Evolutionary conservation across 2,113 vertebrate genomes (phyloP), one percentile per base, ranked within the genome.

Genomic region (Andinoacara biseriatus): DNA sequence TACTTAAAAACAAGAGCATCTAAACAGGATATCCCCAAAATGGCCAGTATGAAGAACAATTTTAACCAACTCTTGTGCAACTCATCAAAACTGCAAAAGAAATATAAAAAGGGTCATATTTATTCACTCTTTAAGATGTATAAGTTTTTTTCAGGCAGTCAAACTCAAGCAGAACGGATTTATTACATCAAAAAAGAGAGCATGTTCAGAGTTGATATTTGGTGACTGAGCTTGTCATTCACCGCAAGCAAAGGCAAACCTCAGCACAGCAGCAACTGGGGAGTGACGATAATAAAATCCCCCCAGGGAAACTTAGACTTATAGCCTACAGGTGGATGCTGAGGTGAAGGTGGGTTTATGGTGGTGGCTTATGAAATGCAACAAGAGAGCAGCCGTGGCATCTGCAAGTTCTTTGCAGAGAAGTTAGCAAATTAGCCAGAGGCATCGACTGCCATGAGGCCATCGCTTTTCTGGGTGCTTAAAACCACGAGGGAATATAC

Each of bases 321-420:
- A 10, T 24, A 63, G 81, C 87, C 81, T 79, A 61, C 85, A 87
- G 87, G 81, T 89, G 58, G 80, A 86, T 75, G 43, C 60, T 49
- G 67, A 33, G 65, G 17, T 81, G 52, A 85, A 76, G 52, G 24
- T 83, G 43, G 60, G 65, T 69, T 52, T 69, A 31, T 20, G 49
- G 43, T 31, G 43, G 43, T 69, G 74, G 40, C 77, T 86, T 74
- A 43, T 74, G 74, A 82, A 77, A 78, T 33, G 67, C 58, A 80
- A 58, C 43, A 78, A 46, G 29, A 82, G 40, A 83, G 38, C 43
- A 74, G 76, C 43, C 61, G 46, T 20, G 59, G 74, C 46, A 49
- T 77, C 35, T 75, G 54, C 17, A 57, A 56, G 24, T 61, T 81
- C 61, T 61, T 24, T 58, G 22, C 77, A 76, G 74, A 57, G 65